Percentiles rank a stretch among this genome's conserved stretches.
Conservation (phyloP, 2,888 invertebrate genomes). For the Limnephilus rhombicus region DNA sequence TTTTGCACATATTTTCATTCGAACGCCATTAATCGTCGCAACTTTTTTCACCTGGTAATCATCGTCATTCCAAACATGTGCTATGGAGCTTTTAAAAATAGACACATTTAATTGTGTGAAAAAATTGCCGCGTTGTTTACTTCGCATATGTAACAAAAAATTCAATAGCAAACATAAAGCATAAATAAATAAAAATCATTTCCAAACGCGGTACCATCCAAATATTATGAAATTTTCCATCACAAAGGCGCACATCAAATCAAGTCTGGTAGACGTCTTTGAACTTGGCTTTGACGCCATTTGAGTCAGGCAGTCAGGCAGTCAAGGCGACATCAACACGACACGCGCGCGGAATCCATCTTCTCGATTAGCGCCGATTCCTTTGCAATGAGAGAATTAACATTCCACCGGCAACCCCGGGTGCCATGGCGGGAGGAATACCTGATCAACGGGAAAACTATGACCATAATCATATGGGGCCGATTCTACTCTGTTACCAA, state of each 20-base stretch:
- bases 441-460: constrained; percentile 26
- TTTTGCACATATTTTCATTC: too few species aligned
- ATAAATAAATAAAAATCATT: background rate
- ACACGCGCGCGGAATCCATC: constrained; percentile 35
- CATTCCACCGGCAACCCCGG: constrained; percentile 24
- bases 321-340: constrained; percentile 36
- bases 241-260: background rate
- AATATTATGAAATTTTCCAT: background rate
- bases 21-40: too few species aligned
- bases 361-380: background rate
- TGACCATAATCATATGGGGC: background rate
- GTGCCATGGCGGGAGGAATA: background rate
- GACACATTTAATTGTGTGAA: too few species aligned
- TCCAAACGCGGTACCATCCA: background rate
- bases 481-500: background rate
- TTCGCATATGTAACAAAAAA: too few species aligned
- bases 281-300: constrained; percentile 49
- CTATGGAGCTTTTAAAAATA: too few species aligned
- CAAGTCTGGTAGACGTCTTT: constrained; percentile 33
- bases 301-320: constrained; percentile 39
- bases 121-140: too few species aligned
- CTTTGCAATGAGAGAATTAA: constrained; percentile 25
- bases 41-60: too few species aligned
- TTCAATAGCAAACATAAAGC: background rate
- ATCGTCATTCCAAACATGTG: too few species aligned